Base-by-base conservation (phyloP, 1,140 invertebrate species). In the Tribolium castaneum region DNA sequence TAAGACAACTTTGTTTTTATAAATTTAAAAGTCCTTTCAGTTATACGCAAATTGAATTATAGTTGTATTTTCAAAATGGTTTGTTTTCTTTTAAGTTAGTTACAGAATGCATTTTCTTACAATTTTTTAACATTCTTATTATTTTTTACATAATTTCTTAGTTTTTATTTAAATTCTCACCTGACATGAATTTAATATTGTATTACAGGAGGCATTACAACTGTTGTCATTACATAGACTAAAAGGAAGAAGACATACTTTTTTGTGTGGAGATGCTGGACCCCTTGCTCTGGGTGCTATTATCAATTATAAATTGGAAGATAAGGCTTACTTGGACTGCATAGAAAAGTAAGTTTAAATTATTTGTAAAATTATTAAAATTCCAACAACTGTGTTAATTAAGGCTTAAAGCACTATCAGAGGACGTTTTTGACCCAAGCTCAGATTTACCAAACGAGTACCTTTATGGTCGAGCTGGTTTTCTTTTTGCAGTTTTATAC, bases 391-490 rank as follows among this genome's bases (percentile, higher is more conserved):
- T 34, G 6, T 52, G 10, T 72, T 1, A 19, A 19, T 19, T 19
- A 19, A 72, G 70, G 6, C 7, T 72, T 19, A 51, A 22, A 72
- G 14, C 85, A 39, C 82, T 93, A 10, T 85, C 87, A 73, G 85
- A 88, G 77, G 82, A 89, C 80, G 86, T 91, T 77, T 82, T 90
- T 80, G 86, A 90, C 50, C 79, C 85, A 54, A 80, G 84, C 72
- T 85, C 83, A 45, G 87, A 89, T 73, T 84, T 94, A 34, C 91
- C 94, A 0, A 94, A 97, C 90, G 96, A 97, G 88, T 84, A 96
- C 30, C 86, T 98, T 5, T 97, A 95, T 90, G 96, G 96, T 13
- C 89, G 94, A 84, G 90, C 90, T 85, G 96, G 96, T 19, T 97
- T 95, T 87, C 86, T 98, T n/a, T 96, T 91, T 88, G 87, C 93